Percentiles rank a stretch among this genome's conserved stretches.
phyloP scores from a whole-genome alignment of 2,888 invertebrate species.

The Fragum fragum region DNA sequence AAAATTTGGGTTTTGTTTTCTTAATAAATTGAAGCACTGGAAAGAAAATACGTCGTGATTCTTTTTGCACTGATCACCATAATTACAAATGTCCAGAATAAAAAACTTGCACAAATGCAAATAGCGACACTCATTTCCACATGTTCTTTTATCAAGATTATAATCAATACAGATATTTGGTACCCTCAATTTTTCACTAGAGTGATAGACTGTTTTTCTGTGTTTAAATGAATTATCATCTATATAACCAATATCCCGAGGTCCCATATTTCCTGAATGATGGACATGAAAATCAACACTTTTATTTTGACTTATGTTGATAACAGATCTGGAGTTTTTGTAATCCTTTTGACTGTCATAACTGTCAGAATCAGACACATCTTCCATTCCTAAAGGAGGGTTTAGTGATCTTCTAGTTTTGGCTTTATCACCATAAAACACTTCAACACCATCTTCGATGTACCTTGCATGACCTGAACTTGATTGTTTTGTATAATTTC shows the following conservation, averaged over 20 bases:
- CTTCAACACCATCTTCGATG: constrained; percentile 30
- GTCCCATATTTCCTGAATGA: neutral
- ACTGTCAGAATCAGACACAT: constrained; percentile 16
- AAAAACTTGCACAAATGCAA: constrained; percentile 55
- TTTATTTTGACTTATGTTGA: neutral
- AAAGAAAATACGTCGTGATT: constrained; percentile 41
- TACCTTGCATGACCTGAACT: neutral
- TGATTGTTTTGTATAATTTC: neutral
- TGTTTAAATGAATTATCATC: neutral
- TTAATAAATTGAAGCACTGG: constrained; percentile 25
- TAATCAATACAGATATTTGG: constrained; percentile 42
- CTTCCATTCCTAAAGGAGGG: constrained; percentile 5
- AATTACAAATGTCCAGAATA: constrained; percentile 39
- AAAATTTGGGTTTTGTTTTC: constrained; percentile 24
- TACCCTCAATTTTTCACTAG: constrained; percentile 23
- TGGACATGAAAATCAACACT: neutral
- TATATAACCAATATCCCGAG: neutral
- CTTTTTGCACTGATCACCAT: constrained; percentile 49
- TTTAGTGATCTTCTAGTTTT: constrained; percentile 9
- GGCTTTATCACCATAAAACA: constrained; percentile 11
- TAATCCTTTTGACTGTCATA: constrained; percentile 28
- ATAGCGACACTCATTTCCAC: constrained; percentile 10
- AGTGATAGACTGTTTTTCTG: neutral
- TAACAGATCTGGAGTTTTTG: neutral
- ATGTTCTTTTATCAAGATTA: constrained; percentile 30